These are phyloP conservation scores for Zele albiditarsus DNA, from an alignment of 2,888 invertebrate species.

Conservation along the genomic window DNA sequence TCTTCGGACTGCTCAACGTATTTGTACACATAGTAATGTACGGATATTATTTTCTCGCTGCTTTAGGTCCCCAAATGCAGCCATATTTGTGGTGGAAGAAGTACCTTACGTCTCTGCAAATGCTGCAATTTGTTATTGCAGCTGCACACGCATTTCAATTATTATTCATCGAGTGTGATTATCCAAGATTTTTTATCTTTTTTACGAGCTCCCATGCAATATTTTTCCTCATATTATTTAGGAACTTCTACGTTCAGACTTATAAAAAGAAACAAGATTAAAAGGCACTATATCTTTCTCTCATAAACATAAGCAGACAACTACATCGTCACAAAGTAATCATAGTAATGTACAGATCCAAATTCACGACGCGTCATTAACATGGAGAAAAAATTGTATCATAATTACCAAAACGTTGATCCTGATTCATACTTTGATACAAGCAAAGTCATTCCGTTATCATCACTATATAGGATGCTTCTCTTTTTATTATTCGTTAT, in stretches of 20 bases:
- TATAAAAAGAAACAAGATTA: slow-evolving; percentile 80
- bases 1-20: slow-evolving; percentile 94
- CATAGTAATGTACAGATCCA: too few species aligned
- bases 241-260: slow-evolving; percentile 89
- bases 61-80: slow-evolving; percentile 89
- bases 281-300: slow-evolving; percentile 71
- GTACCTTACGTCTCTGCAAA: slow-evolving; percentile 92
- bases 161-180: slow-evolving; percentile 90
- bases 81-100: slow-evolving; percentile 97
- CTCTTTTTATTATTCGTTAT: slow-evolving; percentile 63
- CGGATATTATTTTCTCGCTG: slow-evolving; percentile 91
- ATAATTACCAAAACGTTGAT: too few species aligned
- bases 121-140: slow-evolving; percentile 91
- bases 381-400: too few species aligned
- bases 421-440: slow-evolving; percentile 58
- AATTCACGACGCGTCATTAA: too few species aligned
- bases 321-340: background rate
- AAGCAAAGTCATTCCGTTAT: slow-evolving; percentile 69
- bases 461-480: slow-evolving; percentile 71
- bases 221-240: slow-evolving; percentile 94
- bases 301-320: too few species aligned
- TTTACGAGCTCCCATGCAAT: slow-evolving; percentile 94
- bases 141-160: slow-evolving; percentile 91
- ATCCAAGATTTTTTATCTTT: slow-evolving; percentile 90
- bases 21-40: slow-evolving; percentile 98